phyloP scores from a whole-genome alignment of 2,888 invertebrate genomes.

The Sarcophaga rosellei region DNA sequence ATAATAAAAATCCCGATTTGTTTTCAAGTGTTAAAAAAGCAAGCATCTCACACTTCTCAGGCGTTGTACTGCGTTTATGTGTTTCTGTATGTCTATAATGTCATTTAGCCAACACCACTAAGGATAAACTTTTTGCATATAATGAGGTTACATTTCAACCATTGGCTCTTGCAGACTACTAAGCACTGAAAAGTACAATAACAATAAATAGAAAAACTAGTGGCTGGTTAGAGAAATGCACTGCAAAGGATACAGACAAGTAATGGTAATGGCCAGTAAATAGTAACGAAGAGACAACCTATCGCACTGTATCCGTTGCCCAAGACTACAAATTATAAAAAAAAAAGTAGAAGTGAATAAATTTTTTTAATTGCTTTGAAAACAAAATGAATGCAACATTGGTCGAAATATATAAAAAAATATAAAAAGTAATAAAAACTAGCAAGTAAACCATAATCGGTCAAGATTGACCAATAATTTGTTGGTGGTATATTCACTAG shows the following conservation, averaged over 20 bases:
- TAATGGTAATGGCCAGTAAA: constrained; percentile 23
- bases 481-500: constrained; percentile 11
- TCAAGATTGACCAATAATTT: constrained; percentile 20
- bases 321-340: constrained; percentile 15
- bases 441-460: constrained; percentile 31
- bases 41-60: background rate
- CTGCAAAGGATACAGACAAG: constrained; percentile 4
- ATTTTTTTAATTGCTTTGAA: constrained; percentile 19
- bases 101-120: constrained; percentile 20
- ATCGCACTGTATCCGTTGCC: background rate
- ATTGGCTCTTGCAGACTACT: constrained; percentile 34
- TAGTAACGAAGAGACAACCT: background rate
- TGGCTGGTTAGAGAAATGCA: background rate
- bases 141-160: constrained; percentile 40
- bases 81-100: background rate
- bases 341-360: background rate
- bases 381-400: constrained; percentile 19
- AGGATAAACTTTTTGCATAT: constrained; percentile 31
- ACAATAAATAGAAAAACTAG: constrained; percentile 8
- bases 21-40: constrained; percentile 11
- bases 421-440: constrained; percentile 26
- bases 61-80: background rate
- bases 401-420: constrained; percentile 24
- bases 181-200: constrained; percentile 23
- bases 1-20: constrained; percentile 10